Evolutionary conservation across 1,140 invertebrate species (phyloP), one percentile per base, ranked within the genome.

Genomic region (Pseudomyrmex flavicornis): DNA sequence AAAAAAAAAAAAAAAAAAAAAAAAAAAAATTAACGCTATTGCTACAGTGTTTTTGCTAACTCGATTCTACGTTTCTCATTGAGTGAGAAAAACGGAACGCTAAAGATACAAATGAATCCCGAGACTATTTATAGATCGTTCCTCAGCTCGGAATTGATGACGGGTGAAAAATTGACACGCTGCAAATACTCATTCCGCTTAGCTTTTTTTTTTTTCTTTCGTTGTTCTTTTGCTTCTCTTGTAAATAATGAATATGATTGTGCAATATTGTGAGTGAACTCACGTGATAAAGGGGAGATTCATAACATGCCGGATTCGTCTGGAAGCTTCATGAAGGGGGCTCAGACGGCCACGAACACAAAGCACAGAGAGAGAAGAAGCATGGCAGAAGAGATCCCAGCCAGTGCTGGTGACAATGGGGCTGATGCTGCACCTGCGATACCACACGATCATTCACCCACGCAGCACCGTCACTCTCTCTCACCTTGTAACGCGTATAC

Each of bases 351-450:
- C 93, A 94, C 93, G 93, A 94, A 93, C 92, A 94, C 92, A 94
- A 95, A 95, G 93, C 94, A 94, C 92, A 95, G 94, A 95, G 92
- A 94, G 90, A 95, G 94, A 94, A 94, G 94, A 94, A 95, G 93
- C 93, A 94, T 94, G 92, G 93, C 91, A 93, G 85, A 92, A 93
- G 86, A 93, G 91, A 92, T 89, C 93, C 93, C 92, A 93, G 92
- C 85, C 92, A 92, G 90, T 91, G 92, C 91, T 93, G 93, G 92
- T 89, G 91, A 91, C 93, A 92, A 90, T 88, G 91, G 89, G 90
- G 93, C 93, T 93, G 90, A 91, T 91, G 92, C 93, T 94, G 92
- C 92, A 95, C 93, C 93, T 94, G 93, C 93, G 93, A 93, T 92
- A 94, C 90, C 93, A 94, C 90, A 93, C 93, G 91, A 93, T 93